These are phyloP conservation scores for Beroe forskalii DNA, from an alignment of 37 sponge, comb jelly and placozoan genomes.

Conservation along the genomic window DNA sequence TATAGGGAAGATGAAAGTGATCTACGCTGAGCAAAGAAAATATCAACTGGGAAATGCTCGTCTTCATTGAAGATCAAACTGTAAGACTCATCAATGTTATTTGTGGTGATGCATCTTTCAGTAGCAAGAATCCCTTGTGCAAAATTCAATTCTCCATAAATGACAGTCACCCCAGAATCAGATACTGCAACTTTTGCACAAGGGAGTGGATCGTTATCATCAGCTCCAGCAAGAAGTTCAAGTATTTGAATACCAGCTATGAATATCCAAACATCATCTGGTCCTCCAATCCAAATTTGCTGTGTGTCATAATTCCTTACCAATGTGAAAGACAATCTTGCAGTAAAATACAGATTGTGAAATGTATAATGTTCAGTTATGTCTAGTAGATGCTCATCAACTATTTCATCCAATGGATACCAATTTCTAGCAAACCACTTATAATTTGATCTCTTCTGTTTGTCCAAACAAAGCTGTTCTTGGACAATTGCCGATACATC, in stretches of 20 bases:
- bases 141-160: background rate
- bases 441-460: background rate
- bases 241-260: constrained; percentile 7
- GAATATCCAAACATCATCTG: constrained; percentile 48
- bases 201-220: constrained; percentile 14
- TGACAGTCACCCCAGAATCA: background rate
- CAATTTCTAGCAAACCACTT: constrained; percentile 62
- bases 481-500: background rate
- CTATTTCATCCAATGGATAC: constrained; percentile 29
- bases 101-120: background rate
- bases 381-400: background rate
- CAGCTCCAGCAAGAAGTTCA: background rate
- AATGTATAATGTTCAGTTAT: background rate
- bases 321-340: background rate
- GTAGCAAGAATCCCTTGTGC: background rate
- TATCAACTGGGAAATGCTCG: background rate
- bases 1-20: constrained; percentile 46
- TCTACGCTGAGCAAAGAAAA: constrained; percentile 42
- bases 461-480: background rate
- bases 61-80: background rate
- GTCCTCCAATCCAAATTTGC: constrained; percentile 23
- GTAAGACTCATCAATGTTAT: background rate
- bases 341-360: constrained; percentile 53
- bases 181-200: background rate
- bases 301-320: background rate